Percentiles rank a stretch among this genome's conserved stretches.
phyloP scores from a whole-genome alignment of 2,113 vertebrate genomes.

The Elephas maximus region DNA sequence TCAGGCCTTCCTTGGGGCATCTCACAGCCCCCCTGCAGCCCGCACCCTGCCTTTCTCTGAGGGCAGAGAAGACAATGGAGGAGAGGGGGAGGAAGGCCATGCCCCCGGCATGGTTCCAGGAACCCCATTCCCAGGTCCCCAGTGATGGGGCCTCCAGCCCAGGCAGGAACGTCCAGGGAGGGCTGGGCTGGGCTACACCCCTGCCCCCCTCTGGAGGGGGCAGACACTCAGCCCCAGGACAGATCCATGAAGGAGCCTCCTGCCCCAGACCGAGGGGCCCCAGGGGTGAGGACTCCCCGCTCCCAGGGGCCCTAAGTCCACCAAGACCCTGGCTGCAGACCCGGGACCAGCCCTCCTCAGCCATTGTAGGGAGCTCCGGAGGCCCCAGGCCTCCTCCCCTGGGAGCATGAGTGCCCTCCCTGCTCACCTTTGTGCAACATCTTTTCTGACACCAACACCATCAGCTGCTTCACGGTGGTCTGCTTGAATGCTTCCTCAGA shows the following conservation, averaged over 20 bases:
- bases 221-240: background rate
- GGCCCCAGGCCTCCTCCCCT: background rate
- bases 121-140: no score
- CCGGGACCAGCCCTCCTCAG: no score
- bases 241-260: background rate
- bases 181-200: background rate
- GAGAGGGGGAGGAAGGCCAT: background rate
- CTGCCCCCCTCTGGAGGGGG: background rate
- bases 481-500: background rate
- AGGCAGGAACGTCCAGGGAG: background rate
- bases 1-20: background rate
- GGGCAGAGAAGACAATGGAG: background rate
- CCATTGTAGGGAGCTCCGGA: background rate
- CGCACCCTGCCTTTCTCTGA: background rate
- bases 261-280: no score
- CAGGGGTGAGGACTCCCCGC: background rate
- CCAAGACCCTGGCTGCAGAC: no score
- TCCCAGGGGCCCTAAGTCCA: no score
- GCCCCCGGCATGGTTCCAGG: no score
- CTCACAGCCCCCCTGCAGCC: background rate
- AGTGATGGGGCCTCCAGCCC: background rate
- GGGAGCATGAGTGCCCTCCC: background rate
- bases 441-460: background rate
- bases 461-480: background rate
- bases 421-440: background rate